Conservation (phyloP, 2,113 vertebrate species). For the Larimichthys polyactis region DNA sequence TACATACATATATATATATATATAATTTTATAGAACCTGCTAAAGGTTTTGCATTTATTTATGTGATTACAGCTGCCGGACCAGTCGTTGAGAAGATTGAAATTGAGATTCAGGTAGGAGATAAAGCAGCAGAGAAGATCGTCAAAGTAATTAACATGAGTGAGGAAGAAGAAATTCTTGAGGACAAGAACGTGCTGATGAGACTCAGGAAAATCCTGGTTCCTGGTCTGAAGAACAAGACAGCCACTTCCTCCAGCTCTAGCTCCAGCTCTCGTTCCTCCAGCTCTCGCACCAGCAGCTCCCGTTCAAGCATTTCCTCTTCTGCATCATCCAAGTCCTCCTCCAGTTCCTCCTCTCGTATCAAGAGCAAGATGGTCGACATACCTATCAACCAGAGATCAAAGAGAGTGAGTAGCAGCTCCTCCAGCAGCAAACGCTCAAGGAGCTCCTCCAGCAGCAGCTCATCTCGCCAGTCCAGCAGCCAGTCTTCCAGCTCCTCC, state of each 20-base stretch:
- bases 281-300: slow-evolving; percentile 63
- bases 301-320: slow-evolving; percentile 36
- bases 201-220: slow-evolving; percentile 86
- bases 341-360: slow-evolving; percentile 62
- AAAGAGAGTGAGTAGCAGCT: slow-evolving; percentile 16
- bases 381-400: slow-evolving; percentile 2
- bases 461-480: slow-evolving; percentile 29
- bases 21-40: too few relatives aligned
- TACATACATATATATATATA: too few relatives aligned
- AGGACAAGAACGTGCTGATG: slow-evolving; percentile 77
- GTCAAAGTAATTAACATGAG: slow-evolving; percentile 72
- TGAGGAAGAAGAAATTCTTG: slow-evolving; percentile 69
- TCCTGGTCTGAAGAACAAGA: slow-evolving; percentile 64
- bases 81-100: slow-evolving; percentile 84
- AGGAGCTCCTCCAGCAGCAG: slow-evolving; percentile 10
- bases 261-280: slow-evolving; percentile 60
- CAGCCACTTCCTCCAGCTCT: slow-evolving; percentile 62
- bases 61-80: slow-evolving; percentile 73
- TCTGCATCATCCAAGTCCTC: slow-evolving; percentile 36
- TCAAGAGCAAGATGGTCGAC: slow-evolving; percentile 11
- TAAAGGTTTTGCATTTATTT: slow-evolving; percentile 13
- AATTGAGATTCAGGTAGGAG: slow-evolving; percentile 86
- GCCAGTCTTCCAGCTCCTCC: slow-evolving; percentile 7
- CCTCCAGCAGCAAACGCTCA: slow-evolving; percentile 17
- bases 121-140: slow-evolving; percentile 84